These are phyloP conservation scores for Irena cyanogastra DNA, from an alignment of 2,113 vertebrate genomes.

Conservation along the genomic window DNA sequence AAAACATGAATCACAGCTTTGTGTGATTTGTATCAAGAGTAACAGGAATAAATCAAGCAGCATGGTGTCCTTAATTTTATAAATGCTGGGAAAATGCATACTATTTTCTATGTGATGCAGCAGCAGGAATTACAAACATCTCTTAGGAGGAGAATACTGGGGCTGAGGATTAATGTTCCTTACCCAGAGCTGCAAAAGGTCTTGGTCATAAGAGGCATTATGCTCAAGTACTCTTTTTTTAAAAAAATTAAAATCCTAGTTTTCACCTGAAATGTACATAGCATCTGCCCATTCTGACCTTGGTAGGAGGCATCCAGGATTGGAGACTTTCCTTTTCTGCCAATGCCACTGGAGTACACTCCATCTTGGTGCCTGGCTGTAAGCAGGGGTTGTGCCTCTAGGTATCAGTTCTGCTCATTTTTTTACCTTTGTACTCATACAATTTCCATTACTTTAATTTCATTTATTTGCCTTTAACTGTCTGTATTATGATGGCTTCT, in stretches of 20 bases:
- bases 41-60: conserved; percentile 17
- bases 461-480: not conserved
- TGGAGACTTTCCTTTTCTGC: not conserved
- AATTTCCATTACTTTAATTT: not conserved
- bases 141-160: not conserved
- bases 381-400: not conserved
- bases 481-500: not conserved
- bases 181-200: not conserved
- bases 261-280: not conserved
- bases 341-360: not conserved
- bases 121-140: not conserved
- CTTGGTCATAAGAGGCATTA: not conserved
- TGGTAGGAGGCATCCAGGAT: not conserved
- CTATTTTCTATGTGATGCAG: not conserved
- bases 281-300: not conserved
- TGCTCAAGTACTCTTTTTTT: not conserved
- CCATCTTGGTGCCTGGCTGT: not conserved
- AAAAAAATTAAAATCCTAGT: not conserved
- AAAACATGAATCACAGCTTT: conserved; percentile 1
- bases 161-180: not conserved
- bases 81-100: not conserved
- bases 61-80: not conserved
- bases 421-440: not conserved
- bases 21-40: not conserved
- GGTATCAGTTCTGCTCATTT: not conserved